Evolutionary conservation across 2,113 vertebrate genomes (phyloP).

Genomic region (Syngnathus typhle): DNA sequence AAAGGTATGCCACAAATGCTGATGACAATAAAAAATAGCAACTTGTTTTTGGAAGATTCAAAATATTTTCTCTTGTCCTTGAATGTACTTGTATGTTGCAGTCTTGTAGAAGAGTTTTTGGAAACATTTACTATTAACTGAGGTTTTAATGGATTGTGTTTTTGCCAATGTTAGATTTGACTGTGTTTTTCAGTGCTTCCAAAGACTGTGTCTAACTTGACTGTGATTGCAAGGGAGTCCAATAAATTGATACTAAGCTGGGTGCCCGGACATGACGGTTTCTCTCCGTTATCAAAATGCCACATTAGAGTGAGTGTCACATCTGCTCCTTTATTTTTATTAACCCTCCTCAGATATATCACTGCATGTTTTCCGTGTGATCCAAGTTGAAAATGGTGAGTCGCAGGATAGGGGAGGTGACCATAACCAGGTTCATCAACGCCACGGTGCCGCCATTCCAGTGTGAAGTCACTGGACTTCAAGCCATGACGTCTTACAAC

Average conservation of each 20-base stretch:
- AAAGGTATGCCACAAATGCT: conserved; percentile 75
- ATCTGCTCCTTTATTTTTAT: not conserved
- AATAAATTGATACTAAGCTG: conserved; percentile 76
- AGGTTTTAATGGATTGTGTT: not conserved
- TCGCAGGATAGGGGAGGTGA: conserved; percentile 54
- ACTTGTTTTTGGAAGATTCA: not conserved
- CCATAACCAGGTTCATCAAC: conserved; percentile 57
- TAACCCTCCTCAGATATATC: rapidly evolving
- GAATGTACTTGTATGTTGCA: too few relatives aligned
- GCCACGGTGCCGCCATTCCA: conserved; percentile 75
- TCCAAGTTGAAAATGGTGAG: conserved; percentile 75
- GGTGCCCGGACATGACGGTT: conserved; percentile 83
- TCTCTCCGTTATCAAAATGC: conserved; percentile 77
- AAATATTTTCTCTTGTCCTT: too few relatives aligned
- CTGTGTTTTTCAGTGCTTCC: conserved; percentile 55
- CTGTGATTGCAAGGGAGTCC: conserved; percentile 64
- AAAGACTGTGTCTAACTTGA: conserved; percentile 57
- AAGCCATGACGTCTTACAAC: conserved; percentile 78
- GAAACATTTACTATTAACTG: too few relatives aligned
- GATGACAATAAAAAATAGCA: not conserved
- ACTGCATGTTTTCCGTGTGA: rapidly evolving
- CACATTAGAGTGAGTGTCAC: conserved; percentile 73
- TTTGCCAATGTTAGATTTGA: not conserved
- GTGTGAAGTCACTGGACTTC: conserved; percentile 73
- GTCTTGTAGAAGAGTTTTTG: too few relatives aligned